These are phyloP conservation scores for Gymnopithys bicolor DNA, from an alignment of 2,797 vertebrate species.

Conservation along the genomic window DNA sequence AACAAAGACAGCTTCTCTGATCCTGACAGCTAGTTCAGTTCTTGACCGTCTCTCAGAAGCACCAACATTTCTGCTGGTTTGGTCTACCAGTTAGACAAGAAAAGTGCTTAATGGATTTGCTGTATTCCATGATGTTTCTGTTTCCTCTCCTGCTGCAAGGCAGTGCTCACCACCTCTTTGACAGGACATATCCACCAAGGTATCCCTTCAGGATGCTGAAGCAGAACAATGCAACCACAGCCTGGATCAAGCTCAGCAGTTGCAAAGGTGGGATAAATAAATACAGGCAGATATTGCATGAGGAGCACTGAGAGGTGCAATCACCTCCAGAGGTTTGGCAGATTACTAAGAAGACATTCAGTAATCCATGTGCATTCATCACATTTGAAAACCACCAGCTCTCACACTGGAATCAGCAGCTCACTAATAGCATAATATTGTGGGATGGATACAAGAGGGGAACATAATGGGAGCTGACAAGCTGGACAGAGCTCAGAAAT, in stretches of 20 bases:
- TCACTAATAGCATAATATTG: constrained; percentile 4
- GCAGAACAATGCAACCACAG: not conserved
- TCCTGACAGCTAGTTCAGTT: not conserved
- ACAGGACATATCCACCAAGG: constrained; percentile 7
- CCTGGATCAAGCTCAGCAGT: not conserved
- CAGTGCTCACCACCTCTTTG: constrained; percentile 3
- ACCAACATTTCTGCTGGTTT: not conserved
- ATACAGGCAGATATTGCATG: not conserved
- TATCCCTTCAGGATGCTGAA: not conserved
- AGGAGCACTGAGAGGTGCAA: not conserved
- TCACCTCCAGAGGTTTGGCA: not conserved
- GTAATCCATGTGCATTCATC: not conserved
- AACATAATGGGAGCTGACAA: constrained; percentile 89
- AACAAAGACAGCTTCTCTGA: not conserved
- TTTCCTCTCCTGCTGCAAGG: not conserved
- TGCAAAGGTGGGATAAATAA: not conserved
- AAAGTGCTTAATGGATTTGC: not conserved
- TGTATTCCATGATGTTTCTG: not conserved
- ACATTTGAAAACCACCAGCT: not conserved
- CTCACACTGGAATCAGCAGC: not conserved
- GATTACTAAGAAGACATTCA: not conserved
- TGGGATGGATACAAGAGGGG: constrained; percentile 64
- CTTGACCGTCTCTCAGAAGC: not conserved
- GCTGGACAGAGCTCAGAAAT: constrained; percentile 72
- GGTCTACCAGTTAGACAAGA: not conserved